These are phyloP conservation scores for Noctuana brunneofusca DNA, from an alignment of 2,888 invertebrate species.

Conservation along the genomic window DNA sequence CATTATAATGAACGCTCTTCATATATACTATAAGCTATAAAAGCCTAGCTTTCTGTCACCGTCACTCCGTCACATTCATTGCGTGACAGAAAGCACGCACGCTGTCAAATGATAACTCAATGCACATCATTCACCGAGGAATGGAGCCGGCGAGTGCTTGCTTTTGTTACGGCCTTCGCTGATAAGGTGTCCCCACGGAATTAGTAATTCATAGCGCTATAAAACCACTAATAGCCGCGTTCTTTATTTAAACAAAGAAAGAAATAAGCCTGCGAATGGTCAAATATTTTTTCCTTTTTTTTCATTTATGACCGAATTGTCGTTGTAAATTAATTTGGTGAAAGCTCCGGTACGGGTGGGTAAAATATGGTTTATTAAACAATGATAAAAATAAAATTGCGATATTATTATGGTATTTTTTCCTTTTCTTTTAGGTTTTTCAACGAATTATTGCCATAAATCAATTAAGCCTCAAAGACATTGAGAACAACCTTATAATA, in stretches of 20 bases:
- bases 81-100: slow-evolving; percentile 75
- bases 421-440: too few relatives aligned
- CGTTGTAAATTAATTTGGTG: background rate
- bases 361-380: background rate
- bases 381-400: too few relatives aligned
- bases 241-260: slow-evolving; percentile 31
- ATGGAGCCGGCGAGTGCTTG: slow-evolving; percentile 59
- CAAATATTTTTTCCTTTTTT: background rate
- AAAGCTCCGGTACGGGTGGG: background rate
- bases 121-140: slow-evolving; percentile 77
- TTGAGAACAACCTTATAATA: too few relatives aligned
- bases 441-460: too few relatives aligned
- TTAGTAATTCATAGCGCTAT: slow-evolving; percentile 53
- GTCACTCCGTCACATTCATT: slow-evolving; percentile 42
- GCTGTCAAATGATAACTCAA: slow-evolving; percentile 82
- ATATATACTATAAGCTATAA: too few relatives aligned
- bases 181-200: slow-evolving; percentile 65
- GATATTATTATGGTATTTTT: too few relatives aligned
- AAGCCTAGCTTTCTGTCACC: background rate
- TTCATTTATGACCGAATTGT: background rate
- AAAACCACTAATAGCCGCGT: slow-evolving; percentile 52
- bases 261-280: background rate
- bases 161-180: slow-evolving; percentile 61
- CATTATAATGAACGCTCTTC: too few relatives aligned
- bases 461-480: too few relatives aligned